Evolutionary conservation across 2,797 vertebrate species (phyloP).

Genomic region (Lacerta bilineata): DNA sequence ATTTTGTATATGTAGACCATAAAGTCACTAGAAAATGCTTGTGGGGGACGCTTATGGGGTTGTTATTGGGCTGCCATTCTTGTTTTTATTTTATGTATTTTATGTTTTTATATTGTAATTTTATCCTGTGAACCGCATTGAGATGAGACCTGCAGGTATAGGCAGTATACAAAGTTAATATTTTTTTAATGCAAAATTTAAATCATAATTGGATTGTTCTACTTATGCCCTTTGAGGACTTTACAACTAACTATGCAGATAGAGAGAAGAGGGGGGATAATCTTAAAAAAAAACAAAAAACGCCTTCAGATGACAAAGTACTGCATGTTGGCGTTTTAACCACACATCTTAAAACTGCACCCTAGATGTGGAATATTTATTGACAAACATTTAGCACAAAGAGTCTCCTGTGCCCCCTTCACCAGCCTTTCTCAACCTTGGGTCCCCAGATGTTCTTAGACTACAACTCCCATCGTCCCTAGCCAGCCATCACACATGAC

Average conservation of each 20-base stretch:
- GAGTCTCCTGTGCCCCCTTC: not conserved
- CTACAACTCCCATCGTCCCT: no score
- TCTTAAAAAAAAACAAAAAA: not conserved
- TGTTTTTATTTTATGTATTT: no score
- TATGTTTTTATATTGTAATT: no score
- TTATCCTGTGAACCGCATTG: no score
- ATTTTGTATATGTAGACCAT: not conserved
- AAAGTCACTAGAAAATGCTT: not conserved
- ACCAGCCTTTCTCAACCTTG: no score
- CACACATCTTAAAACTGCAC: not conserved
- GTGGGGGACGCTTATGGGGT: no score
- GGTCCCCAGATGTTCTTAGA: no score
- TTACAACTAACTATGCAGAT: not conserved
- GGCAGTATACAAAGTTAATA: no score
- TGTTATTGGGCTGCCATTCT: no score
- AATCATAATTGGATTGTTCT: not conserved
- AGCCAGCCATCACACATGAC: no score
- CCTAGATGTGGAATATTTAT: not conserved
- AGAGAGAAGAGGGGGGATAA: not conserved
- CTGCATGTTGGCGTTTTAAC: not conserved
- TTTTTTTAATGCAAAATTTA: no score
- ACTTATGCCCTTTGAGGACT: not conserved
- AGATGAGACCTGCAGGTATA: no score
- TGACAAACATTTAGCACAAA: not conserved
- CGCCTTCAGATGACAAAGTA: not conserved